These are phyloP conservation scores for Rotaria macrura DNA, from an alignment of 2,888 invertebrate species.

Conservation along the genomic window DNA sequence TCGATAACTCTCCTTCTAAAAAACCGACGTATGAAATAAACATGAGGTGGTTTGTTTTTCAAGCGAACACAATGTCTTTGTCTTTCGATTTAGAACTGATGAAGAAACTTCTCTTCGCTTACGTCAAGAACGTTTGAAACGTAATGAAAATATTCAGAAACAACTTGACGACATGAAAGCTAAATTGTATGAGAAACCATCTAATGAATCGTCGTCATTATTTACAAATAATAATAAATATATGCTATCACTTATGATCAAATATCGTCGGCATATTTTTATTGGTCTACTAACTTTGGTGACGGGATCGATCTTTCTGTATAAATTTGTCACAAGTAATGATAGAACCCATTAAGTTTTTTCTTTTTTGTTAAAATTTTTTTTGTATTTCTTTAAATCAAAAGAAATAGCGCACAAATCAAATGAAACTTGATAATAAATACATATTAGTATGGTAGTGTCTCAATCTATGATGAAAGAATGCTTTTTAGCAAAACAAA, in stretches of 20 bases:
- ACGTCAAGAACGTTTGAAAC: conserved; percentile 12
- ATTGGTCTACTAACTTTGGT: not conserved
- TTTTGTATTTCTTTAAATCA: not conserved
- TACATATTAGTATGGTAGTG: too few relatives aligned
- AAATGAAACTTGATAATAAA: not conserved
- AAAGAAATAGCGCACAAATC: not conserved
- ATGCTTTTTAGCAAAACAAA: too few relatives aligned
- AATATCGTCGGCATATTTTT: not conserved
- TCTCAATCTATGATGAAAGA: too few relatives aligned
- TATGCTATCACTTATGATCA: not conserved
- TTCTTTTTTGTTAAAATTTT: not conserved
- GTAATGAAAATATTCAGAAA: not conserved
- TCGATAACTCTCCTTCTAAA: not conserved
- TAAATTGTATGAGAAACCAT: not conserved
- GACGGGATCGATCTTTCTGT: not conserved
- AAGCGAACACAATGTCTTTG: not conserved
- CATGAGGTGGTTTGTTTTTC: too few relatives aligned
- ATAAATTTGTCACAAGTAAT: not conserved
- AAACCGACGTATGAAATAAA: not conserved
- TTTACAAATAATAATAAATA: not conserved
- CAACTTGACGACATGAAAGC: not conserved
- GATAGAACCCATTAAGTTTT: not conserved
- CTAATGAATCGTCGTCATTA: not conserved
- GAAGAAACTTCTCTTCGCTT: not conserved
- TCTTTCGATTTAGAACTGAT: not conserved